Evolutionary conservation across 2,113 vertebrate genomes (phyloP), one percentile per base, ranked within the genome.

Genomic region (Castor canadensis): DNA sequence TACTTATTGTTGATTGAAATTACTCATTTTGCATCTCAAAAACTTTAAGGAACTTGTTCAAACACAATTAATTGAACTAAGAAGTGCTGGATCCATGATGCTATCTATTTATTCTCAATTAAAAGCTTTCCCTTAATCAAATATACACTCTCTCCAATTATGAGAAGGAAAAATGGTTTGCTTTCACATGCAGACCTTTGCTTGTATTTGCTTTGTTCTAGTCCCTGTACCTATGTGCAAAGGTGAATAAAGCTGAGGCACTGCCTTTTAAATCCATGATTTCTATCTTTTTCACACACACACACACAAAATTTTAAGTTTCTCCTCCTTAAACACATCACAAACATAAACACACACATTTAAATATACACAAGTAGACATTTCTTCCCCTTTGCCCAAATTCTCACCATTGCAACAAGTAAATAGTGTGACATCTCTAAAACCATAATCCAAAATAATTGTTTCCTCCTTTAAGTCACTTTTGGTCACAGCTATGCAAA

Each of bases 341-440:
- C 1, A 11, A 0, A 20, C 2, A 15, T 3, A 40, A 0, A 40
- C 2, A 13, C 4, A 32, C 35, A 72, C 3, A 22, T 16, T 22
- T 32, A 56, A 49, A 77, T 28, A 72, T 17, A 67, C 40, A 80
- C 2, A 8, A 73, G 60, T 17, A 69, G 17, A 30, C 32, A 6
- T 80, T 6, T 82, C 16, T 69, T 64, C 40, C 11, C 4, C 58
- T 47, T 66, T 89, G 17, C 12, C 54, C 76, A 87, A 93, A 87
- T 47, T 66, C 2, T 92, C 30, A 77, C 10, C 9, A 87, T 72
- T 87, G 17, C 12, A 79, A 66, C 4, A 16, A 83, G 49, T 43
- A 54, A 62, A 43, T 35, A 4, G 8, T 52, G n/a, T 64, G 62
- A 60, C n/a, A n/a, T n/a, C n/a, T n/a, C 22, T 60, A 6, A 60